A percentile compares a stretch with the other conserved stretches of the same genome.
Conservation (phyloP, 1,140 invertebrate genomes). For the Cotesia vestalis region DNA sequence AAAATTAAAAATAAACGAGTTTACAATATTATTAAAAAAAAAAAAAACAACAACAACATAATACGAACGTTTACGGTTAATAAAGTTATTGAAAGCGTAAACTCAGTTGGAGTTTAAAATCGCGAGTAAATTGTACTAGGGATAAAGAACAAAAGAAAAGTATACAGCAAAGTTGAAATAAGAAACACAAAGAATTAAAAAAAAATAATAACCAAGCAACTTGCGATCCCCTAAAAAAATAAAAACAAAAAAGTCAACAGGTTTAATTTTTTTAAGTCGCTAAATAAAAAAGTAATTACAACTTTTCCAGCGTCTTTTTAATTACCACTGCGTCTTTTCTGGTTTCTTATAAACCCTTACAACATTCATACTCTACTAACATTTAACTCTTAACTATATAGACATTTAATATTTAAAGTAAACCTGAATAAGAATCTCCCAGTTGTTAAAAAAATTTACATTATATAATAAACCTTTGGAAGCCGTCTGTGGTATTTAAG, state of each 20-base stretch:
- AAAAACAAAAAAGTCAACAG: not conserved
- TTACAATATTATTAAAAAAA: slow-evolving; percentile 6
- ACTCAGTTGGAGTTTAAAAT: slow-evolving; percentile 23
- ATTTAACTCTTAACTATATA: slow-evolving; percentile 7
- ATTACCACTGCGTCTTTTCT: slow-evolving; percentile 19
- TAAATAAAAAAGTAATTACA: slow-evolving; percentile 40
- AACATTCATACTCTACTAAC: too few relatives aligned
- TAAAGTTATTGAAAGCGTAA: slow-evolving; percentile 37
- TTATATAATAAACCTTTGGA: too few relatives aligned
- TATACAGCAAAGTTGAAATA: not conserved
- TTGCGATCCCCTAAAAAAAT: slow-evolving; percentile 37
- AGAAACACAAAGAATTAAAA: slow-evolving; percentile 15
- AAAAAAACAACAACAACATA: not conserved
- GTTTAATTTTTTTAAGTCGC: slow-evolving; percentile 32
- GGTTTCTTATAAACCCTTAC: not conserved
- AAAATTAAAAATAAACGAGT: not conserved
- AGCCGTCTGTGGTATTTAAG: too few relatives aligned
- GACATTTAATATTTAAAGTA: not conserved
- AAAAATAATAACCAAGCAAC: slow-evolving; percentile 27
- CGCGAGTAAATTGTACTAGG: slow-evolving; percentile 1
- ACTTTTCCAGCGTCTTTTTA: slow-evolving; percentile 36
- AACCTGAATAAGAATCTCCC: too few relatives aligned
- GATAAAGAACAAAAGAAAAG: slow-evolving; percentile 18
- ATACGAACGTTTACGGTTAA: slow-evolving; percentile 24
- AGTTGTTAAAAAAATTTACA: too few relatives aligned